A percentile compares a stretch with the other conserved stretches of the same genome.
These are phyloP conservation scores for Rotaria sp. DNA, from an alignment of 2,888 invertebrate genomes.

Conservation along the genomic window DNA sequence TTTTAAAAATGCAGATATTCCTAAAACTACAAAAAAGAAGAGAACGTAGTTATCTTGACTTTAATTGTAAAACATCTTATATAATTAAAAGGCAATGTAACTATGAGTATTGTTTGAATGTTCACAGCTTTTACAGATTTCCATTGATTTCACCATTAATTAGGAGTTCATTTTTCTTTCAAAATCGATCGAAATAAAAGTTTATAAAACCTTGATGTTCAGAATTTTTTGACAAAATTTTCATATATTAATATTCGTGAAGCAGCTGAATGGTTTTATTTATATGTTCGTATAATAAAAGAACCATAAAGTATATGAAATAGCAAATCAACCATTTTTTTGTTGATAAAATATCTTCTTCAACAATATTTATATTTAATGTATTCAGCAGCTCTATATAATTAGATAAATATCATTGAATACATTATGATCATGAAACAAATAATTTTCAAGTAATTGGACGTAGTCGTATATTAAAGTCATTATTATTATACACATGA, in stretches of 20 bases:
- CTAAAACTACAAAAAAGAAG: no score
- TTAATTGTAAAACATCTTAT: no score
- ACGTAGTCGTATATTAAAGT: constrained; percentile 87
- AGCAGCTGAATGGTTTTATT: constrained; percentile 84
- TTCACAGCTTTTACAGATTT: no score
- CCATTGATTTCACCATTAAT: no score
- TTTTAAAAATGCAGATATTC: no score
- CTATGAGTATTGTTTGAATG: no score
- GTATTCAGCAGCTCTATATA: constrained; percentile 83
- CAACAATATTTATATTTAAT: constrained; percentile 83
- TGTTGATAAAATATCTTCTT: constrained; percentile 76
- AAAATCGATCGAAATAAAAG: no score
- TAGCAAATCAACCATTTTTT: constrained; percentile 60
- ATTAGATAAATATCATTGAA: constrained; percentile 83
- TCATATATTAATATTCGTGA: constrained; percentile 67
- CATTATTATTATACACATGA: constrained; percentile 97
- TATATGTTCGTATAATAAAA: constrained; percentile 86
- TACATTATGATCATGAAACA: constrained; percentile 71
- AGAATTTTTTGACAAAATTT: no score
- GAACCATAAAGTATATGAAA: constrained; percentile 80
- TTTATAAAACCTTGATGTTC: no score
- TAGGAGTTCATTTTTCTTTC: no score
- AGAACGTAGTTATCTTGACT: no score
- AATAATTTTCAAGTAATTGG: constrained; percentile 82
- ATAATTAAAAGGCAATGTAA: no score